Conservation (phyloP, 2,113 vertebrate genomes). For the Monopterus albus region DNA sequence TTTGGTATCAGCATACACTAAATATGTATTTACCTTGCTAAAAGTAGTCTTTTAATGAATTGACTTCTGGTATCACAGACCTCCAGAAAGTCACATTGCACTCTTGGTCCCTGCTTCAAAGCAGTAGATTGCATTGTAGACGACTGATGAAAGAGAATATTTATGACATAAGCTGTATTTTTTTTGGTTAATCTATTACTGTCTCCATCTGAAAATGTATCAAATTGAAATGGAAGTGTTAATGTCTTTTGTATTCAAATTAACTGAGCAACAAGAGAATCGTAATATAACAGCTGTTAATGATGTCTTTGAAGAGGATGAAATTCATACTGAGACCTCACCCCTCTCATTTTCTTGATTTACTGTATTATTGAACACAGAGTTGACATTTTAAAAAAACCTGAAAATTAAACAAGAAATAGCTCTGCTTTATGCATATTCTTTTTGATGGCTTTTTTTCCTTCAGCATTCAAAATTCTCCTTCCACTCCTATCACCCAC, state of each 20-base stretch:
- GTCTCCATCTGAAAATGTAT: not conserved
- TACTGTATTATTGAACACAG: slow-evolving; percentile 63
- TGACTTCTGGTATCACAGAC: not conserved
- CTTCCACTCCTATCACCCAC: slow-evolving; percentile 43
- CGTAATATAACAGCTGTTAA: slow-evolving; percentile 41
- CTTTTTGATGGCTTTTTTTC: slow-evolving; percentile 43
- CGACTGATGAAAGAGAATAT: not conserved
- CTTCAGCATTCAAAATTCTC: slow-evolving; percentile 18
- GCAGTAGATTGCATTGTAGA: not conserved
- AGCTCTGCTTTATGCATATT: slow-evolving; percentile 20
- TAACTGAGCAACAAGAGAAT: slow-evolving; percentile 36
- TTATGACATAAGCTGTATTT: not conserved
- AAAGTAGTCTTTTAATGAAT: slow-evolving; percentile 6
- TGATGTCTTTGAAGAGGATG: slow-evolving; percentile 30
- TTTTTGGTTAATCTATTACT: not conserved
- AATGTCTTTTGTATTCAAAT: slow-evolving; percentile 39
- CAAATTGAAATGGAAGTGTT: not conserved
- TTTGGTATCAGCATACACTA: not conserved
- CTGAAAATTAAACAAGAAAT: slow-evolving; percentile 45
- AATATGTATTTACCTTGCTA: not conserved
- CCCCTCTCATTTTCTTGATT: slow-evolving; percentile 33
- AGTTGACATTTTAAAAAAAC: slow-evolving; percentile 48
- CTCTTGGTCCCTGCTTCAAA: not conserved
- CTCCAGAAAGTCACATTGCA: not conserved
- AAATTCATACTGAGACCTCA: slow-evolving; percentile 32